Base-by-base conservation (phyloP, 2,113 vertebrate species). In the Cepphus grylle region DNA sequence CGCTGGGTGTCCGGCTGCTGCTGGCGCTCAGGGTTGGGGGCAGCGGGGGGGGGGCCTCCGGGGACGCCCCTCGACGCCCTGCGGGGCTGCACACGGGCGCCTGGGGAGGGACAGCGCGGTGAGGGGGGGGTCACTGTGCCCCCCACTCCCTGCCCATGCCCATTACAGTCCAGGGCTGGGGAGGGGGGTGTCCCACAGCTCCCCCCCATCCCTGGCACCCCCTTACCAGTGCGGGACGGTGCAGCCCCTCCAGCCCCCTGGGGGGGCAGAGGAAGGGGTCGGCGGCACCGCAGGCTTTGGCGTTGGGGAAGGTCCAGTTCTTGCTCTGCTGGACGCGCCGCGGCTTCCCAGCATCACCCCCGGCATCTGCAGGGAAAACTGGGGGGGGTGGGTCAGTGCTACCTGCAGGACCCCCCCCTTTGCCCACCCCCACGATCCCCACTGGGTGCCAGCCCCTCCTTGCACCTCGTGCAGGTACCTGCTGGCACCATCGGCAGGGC, bases 281-380 rank as follows among this genome's bases (percentile, higher is more conserved):
- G 0, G 98, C 90, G 8, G 98, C 92, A 8, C 88, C 76, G 3
- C 98, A 98, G 22, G 98, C 97, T 97, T 98, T 98, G 80, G 98
- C 97, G 52, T 98, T 99, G 83, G 99, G 99, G 97, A 99, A 99
- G 42, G 99, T 99, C 99, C 99, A 99, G 66, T 99, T 99, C 97
- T 99, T 99, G 66, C 98, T 95, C 90, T 97, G 97, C 85, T 98
- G 98, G 67, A 95, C 70, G 1, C 94, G 94, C 20, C 92, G 93
- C 1, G 93, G 77, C 58, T 97, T 96, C 69, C 96, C 92, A 4
- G 94, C 55, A 2, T 97, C 97, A 17, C 88, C 93, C 26, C 93
- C 96, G 45, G 97, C 15, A 20, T 98, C 98, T 98, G 93, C 0
- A 7, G 29, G 14, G 12, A 20, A 17, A 32, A 11, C 8, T 22